Percentiles rank a stretch among this genome's conserved stretches.
These are phyloP conservation scores for Podarcis lilfordi DNA, from an alignment of 2,797 vertebrate genomes.

Conservation along the genomic window DNA sequence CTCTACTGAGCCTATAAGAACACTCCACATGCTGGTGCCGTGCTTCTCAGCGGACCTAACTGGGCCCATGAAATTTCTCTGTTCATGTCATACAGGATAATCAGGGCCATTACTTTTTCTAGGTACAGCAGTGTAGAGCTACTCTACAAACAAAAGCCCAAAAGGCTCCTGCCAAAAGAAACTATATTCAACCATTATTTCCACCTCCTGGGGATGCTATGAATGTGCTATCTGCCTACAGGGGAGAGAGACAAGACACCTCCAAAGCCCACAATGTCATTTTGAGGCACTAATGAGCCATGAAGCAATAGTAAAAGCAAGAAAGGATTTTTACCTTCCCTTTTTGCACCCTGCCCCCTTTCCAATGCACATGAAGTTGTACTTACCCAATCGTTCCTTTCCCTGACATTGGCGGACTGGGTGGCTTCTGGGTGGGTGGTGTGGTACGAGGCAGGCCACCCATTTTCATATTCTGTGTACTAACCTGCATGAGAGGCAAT, in stretches of 20 bases:
- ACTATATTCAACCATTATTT: conserved; percentile 23
- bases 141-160: conserved; percentile 33
- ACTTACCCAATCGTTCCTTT: conserved; percentile 98
- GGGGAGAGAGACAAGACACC: conserved; percentile 11
- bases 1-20: background rate
- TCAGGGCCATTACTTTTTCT: conserved; percentile 1
- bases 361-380: conserved; percentile 2
- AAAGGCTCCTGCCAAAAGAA: conserved; percentile 34
- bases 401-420: conserved; percentile 94
- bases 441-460: conserved; percentile 93
- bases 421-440: conserved; percentile 97
- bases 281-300: conserved; percentile 24
- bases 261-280: conserved; percentile 42
- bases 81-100: background rate
- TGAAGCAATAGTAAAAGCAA: conserved; percentile 6
- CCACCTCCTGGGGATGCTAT: background rate
- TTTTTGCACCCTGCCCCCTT: conserved; percentile 2
- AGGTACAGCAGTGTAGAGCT: conserved; percentile 36
- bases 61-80: background rate
- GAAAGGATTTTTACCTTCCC: conserved; percentile 5
- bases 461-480: conserved; percentile 97
- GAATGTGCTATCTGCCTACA: background rate
- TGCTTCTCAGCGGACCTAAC: background rate
- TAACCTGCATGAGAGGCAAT: conserved; percentile 83
- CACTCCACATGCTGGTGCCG: background rate